Evolutionary conservation across 2,797 vertebrate genomes (phyloP).

Genomic region (Lindbergichthys nudifrons): DNA sequence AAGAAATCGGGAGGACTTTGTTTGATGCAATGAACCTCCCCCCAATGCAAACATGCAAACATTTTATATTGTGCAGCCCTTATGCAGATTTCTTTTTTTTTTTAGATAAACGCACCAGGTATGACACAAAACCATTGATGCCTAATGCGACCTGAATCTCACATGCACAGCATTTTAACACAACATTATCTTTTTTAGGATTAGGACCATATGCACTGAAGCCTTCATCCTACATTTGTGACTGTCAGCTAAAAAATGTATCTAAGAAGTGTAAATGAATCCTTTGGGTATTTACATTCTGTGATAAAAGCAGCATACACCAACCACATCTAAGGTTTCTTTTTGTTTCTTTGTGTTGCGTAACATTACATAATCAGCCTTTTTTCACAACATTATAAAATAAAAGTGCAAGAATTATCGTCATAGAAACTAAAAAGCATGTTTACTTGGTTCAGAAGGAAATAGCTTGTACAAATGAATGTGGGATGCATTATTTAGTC

Average conservation of each 20-base stretch:
- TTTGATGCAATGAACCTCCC: too few species aligned
- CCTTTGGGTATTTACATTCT: conserved; percentile 42
- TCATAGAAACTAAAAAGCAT: conserved; percentile 53
- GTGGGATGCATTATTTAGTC: conserved; percentile 28
- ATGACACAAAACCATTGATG: background rate
- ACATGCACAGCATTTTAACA: background rate
- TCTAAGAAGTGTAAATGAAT: conserved; percentile 52
- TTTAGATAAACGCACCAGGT: background rate
- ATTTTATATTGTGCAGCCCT: background rate
- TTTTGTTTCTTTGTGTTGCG: conserved; percentile 24
- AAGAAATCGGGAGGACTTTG: background rate
- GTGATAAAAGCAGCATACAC: conserved; percentile 36
- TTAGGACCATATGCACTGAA: conserved; percentile 44
- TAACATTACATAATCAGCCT: conserved; percentile 46
- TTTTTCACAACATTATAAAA: conserved; percentile 32
- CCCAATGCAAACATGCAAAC: conserved; percentile 3
- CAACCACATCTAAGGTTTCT: conserved; percentile 21
- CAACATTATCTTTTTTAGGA: conserved; percentile 10
- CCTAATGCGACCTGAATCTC: conserved; percentile 9
- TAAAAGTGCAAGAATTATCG: conserved; percentile 25
- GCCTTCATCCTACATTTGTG: conserved; percentile 47
- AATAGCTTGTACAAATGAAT: conserved; percentile 35
- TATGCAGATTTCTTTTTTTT: background rate
- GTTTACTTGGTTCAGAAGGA: conserved; percentile 27
- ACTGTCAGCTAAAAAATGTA: conserved; percentile 31